phyloP scores from a whole-genome alignment of 2,797 vertebrate genomes.

The Syncerus caffer region DNA sequence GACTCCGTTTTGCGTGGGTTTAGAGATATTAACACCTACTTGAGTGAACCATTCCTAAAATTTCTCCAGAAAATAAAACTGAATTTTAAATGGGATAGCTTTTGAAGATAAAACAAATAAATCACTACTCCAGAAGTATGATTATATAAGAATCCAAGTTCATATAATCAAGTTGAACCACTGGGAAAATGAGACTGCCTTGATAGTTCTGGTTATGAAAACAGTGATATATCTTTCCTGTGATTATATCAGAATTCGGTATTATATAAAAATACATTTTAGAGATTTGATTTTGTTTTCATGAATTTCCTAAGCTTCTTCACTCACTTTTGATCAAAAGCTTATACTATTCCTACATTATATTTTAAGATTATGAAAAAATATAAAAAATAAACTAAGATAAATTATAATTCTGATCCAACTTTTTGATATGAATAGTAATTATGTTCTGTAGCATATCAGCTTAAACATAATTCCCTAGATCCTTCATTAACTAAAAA shows the following conservation, averaged over 20 bases:
- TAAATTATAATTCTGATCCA: slow-evolving; percentile 35
- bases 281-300: not conserved
- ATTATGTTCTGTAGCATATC: not conserved
- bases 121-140: not conserved
- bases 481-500: not conserved
- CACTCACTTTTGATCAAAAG: not conserved
- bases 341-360: not conserved
- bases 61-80: not conserved
- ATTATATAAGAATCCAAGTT: not conserved
- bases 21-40: not conserved
- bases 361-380: not conserved
- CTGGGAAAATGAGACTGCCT: not conserved
- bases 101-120: slow-evolving; percentile 14
- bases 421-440: not conserved
- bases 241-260: not conserved
- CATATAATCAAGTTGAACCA: not conserved
- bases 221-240: not conserved
- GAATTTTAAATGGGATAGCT: not conserved
- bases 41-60: not conserved
- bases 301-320: slow-evolving; percentile 13
- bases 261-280: not conserved
- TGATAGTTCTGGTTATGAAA: not conserved
- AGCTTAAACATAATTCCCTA: slow-evolving; percentile 11
- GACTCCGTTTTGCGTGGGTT: not conserved
- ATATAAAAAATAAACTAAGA: not conserved